A percentile compares a stretch with the other conserved stretches of the same genome.
These are phyloP conservation scores for Neosilurus mollespiculum DNA, from an alignment of 2,797 vertebrate species.

Conservation along the genomic window DNA sequence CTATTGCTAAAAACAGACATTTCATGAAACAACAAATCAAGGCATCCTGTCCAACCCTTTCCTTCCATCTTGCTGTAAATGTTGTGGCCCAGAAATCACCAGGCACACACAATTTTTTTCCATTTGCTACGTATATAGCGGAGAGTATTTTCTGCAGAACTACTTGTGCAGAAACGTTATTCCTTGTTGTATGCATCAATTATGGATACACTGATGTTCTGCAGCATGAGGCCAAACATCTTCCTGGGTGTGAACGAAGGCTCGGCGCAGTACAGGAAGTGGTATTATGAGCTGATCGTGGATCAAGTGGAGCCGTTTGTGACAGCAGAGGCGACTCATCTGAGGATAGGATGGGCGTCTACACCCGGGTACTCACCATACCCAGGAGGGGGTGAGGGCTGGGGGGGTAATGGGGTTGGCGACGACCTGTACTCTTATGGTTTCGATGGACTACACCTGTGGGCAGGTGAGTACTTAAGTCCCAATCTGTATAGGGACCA, in stretches of 20 bases:
- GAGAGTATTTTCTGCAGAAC: not conserved
- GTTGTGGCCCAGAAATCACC: not conserved
- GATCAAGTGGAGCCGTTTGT: conserved; percentile 86
- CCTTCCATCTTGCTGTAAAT: not conserved
- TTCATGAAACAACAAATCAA: not conserved
- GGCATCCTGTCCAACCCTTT: not conserved
- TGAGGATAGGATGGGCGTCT: conserved; percentile 93
- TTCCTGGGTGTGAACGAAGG: conserved; percentile 93
- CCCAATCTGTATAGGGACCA: not conserved
- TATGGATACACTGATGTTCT: not conserved
- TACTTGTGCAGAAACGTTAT: not conserved
- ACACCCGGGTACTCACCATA: conserved; percentile 89
- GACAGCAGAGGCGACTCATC: conserved; percentile 89
- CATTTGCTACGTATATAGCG: not conserved
- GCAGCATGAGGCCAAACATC: conserved; percentile 92
- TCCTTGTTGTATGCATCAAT: not conserved
- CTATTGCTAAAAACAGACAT: too few relatives aligned
- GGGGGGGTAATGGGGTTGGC: conserved; percentile 92
- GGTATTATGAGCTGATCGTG: conserved; percentile 95
- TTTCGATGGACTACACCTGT: conserved; percentile 93
- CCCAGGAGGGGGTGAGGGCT: conserved; percentile 90
- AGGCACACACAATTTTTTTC: too few relatives aligned
- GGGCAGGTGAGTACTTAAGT: conserved; percentile 80
- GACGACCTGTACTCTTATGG: conserved; percentile 94
- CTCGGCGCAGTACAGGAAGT: conserved; percentile 94